Evolutionary conservation across 2,797 vertebrate genomes (phyloP).

Genomic region (Enoplosus armatus): DNA sequence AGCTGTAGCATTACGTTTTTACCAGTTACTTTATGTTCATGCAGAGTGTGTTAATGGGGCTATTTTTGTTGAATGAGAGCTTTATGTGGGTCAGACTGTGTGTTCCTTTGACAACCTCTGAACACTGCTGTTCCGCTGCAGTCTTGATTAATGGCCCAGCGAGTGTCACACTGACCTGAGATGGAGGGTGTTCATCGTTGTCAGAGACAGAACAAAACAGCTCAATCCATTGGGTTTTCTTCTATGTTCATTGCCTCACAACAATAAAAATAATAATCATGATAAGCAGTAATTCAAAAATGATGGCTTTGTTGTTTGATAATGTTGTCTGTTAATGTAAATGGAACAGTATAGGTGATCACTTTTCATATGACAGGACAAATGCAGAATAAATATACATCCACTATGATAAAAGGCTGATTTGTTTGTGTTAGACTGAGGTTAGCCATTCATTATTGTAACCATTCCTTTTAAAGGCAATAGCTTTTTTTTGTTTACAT

Average conservation of each 20-base stretch:
- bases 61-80: conserved; percentile 73
- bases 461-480: neutral
- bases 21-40: conserved; percentile 59
- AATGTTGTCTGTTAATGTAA: neutral
- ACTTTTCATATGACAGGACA: neutral
- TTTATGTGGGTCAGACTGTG: conserved; percentile 81
- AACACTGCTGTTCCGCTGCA: conserved; percentile 56
- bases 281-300: neutral
- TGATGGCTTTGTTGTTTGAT: neutral
- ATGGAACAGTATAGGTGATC: neutral
- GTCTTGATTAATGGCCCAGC: conserved; percentile 75
- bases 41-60: conserved; percentile 62
- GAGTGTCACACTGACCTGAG: conserved; percentile 63
- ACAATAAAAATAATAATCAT: neutral
- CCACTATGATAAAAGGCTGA: neutral
- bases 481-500: neutral
- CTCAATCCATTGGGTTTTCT: neutral
- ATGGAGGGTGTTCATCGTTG: conserved; percentile 59
- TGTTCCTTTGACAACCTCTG: conserved; percentile 67
- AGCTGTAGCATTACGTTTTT: conserved; percentile 47
- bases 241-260: neutral
- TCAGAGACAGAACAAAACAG: conserved; percentile 30
- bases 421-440: neutral
- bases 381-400: neutral
- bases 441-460: neutral